Conservation (phyloP, 2,888 invertebrate genomes). For the Drosophila sordidapex region DNA sequence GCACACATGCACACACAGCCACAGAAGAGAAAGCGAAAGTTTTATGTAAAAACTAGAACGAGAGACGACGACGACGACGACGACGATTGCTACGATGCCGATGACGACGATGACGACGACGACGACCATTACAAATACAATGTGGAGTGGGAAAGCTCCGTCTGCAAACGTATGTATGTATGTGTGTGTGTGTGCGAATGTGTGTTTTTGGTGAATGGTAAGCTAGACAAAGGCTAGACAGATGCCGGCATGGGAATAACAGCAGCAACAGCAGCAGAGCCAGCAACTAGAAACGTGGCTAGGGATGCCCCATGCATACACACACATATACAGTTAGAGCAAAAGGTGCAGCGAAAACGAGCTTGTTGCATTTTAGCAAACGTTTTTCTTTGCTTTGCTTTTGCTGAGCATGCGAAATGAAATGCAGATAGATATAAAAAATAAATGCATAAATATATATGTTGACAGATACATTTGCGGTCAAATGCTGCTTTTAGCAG, state of each 20-base stretch:
- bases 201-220: slow-evolving; percentile 22
- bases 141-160: slow-evolving; percentile 45
- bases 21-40: slow-evolving; percentile 70
- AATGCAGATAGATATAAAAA: not conserved
- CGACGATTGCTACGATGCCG: slow-evolving; percentile 25
- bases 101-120: slow-evolving; percentile 19
- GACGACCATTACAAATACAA: slow-evolving; percentile 60
- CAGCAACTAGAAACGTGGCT: slow-evolving; percentile 5
- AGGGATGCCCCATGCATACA: slow-evolving; percentile 4
- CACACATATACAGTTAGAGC: slow-evolving; percentile 7
- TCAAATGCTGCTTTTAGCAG: not conserved
- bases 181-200: slow-evolving; percentile 4
- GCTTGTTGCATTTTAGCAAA: slow-evolving; percentile 13
- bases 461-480: not conserved
- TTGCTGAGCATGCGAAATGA: not conserved
- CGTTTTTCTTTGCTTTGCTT: not conserved
- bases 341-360: slow-evolving; percentile 14
- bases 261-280: slow-evolving; percentile 21
- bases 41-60: slow-evolving; percentile 75
- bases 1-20: slow-evolving; percentile 23
- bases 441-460: not conserved
- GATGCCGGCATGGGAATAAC: slow-evolving; percentile 27
- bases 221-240: slow-evolving; percentile 75
- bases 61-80: slow-evolving; percentile 43
- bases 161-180: slow-evolving; percentile 10